These are phyloP conservation scores for Neoitamus cyanurus DNA, from an alignment of 2,888 invertebrate species.

Conservation along the genomic window DNA sequence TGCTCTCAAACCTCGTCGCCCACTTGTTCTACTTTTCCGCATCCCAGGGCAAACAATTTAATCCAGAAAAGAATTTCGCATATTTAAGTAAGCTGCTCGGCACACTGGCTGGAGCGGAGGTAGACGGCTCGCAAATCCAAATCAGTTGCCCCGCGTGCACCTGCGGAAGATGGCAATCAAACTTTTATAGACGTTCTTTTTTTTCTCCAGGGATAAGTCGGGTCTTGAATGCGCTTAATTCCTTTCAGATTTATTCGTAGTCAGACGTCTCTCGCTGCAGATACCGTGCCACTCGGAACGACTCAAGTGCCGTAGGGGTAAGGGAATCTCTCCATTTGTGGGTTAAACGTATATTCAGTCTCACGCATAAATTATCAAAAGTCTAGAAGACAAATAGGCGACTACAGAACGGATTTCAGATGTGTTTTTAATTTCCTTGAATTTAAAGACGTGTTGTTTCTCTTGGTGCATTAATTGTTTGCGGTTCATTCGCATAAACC, in stretches of 20 bases:
- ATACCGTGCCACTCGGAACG: not conserved
- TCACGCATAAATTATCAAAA: not conserved
- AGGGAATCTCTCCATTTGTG: not conserved
- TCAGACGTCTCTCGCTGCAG: not conserved
- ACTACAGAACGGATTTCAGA: not conserved
- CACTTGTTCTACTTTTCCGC: slow-evolving; percentile 18
- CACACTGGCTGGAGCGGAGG: not conserved
- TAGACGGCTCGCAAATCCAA: not conserved
- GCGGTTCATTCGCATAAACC: too few relatives aligned
- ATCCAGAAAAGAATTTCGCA: slow-evolving; percentile 3
- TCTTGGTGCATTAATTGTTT: too few relatives aligned
- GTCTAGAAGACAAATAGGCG: not conserved
- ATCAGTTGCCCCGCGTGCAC: not conserved
- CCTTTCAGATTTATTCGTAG: not conserved
- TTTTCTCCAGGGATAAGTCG: not conserved
- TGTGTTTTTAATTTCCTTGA: not conserved
- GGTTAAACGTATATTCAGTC: not conserved
- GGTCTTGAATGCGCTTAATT: not conserved
- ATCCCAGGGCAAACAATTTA: slow-evolving; percentile 7
- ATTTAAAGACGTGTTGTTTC: too few relatives aligned
- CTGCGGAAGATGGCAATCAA: not conserved
- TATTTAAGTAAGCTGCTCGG: not conserved
- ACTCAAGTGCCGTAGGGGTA: not conserved
- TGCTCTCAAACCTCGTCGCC: not conserved
- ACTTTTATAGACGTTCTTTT: slow-evolving; percentile 2